phyloP scores from a whole-genome alignment of 2,113 vertebrate genomes.

The Scomber colias region DNA sequence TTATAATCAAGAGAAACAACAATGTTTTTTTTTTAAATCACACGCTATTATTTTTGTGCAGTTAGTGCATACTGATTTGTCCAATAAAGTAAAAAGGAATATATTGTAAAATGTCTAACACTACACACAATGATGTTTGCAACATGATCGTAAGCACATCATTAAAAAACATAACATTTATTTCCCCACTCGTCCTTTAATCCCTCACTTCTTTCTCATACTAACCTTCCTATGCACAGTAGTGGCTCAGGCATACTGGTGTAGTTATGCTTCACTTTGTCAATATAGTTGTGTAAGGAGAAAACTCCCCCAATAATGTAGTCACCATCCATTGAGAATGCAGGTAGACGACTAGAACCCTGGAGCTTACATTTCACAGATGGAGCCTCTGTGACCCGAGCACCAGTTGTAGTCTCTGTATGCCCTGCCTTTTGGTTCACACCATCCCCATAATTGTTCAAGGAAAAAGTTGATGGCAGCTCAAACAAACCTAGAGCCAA shows the following conservation, averaged over 20 bases:
- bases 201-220: background rate
- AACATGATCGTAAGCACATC: background rate
- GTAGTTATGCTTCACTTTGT: slow-evolving; percentile 62
- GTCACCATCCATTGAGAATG: slow-evolving; percentile 74
- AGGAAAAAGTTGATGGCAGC: slow-evolving; percentile 12
- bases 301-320: slow-evolving; percentile 80
- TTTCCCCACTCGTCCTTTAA: background rate
- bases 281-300: slow-evolving; percentile 65
- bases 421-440: slow-evolving; percentile 6
- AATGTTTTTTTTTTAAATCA: too few species aligned
- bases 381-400: slow-evolving; percentile 1
- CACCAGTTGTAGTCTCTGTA: background rate
- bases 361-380: slow-evolving; percentile 66
- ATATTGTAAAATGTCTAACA: too few species aligned
- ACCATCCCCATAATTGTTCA: background rate
- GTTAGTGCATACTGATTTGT: too few species aligned
- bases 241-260: slow-evolving; percentile 66
- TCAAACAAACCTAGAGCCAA: slow-evolving; percentile 23
- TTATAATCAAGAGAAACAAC: too few species aligned
- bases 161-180: background rate
- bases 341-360: slow-evolving; percentile 51
- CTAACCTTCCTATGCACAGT: slow-evolving; percentile 79
- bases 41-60: too few species aligned
- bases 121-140: background rate
- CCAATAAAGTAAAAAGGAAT: too few species aligned